Conservation (phyloP, 2,797 vertebrate species). For the Danio tinwini region DNA sequence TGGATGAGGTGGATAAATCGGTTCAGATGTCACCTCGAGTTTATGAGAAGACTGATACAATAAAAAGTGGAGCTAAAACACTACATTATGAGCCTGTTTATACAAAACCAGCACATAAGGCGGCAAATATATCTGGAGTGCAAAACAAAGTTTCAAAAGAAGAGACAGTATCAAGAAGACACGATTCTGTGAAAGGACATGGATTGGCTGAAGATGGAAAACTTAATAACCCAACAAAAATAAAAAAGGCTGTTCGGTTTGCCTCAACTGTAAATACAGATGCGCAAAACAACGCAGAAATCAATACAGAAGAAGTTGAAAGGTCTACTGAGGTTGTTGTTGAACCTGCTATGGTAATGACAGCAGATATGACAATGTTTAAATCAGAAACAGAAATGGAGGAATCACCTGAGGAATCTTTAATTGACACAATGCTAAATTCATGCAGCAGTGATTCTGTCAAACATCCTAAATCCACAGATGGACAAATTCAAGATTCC, state of each 20-base stretch:
- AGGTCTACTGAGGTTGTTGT: neutral
- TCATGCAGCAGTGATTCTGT: neutral
- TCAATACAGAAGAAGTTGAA: neutral
- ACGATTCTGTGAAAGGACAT: constrained; percentile 34
- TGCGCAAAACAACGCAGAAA: neutral
- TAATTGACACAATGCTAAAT: neutral
- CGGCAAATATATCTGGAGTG: neutral
- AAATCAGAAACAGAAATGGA: constrained; percentile 14
- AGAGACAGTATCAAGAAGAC: constrained; percentile 18
- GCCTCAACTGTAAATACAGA: constrained; percentile 56
- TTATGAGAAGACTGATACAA: constrained; percentile 27
- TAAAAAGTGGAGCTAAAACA: constrained; percentile 39
- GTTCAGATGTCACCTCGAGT: constrained; percentile 2
- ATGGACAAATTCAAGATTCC: neutral
- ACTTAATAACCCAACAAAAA: constrained; percentile 55
- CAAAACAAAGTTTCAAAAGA: constrained; percentile 31
- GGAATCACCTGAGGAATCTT: constrained; percentile 1
- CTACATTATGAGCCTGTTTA: constrained; percentile 40
- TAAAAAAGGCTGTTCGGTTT: constrained; percentile 73
- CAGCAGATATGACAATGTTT: constrained; percentile 3
- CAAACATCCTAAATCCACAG: neutral
- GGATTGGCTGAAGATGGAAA: constrained; percentile 28
- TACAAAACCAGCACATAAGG: constrained; percentile 37
- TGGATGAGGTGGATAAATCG: constrained; percentile 27
- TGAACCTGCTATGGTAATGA: neutral